Conservation (phyloP, 1,140 invertebrate species). For the Papilio polyxenes region DNA sequence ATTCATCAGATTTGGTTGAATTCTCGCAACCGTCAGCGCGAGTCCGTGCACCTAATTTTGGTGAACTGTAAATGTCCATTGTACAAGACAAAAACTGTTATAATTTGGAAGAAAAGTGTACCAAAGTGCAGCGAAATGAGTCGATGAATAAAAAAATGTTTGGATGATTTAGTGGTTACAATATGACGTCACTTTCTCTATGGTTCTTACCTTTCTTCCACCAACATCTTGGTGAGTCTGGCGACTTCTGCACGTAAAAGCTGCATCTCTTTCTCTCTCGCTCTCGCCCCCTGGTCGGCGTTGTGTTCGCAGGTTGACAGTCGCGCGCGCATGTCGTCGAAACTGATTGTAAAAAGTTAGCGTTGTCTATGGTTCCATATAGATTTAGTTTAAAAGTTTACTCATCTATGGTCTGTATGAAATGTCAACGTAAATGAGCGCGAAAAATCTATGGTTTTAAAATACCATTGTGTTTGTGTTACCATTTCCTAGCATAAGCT, state of each 20-base stretch:
- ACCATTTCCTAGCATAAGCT: neutral
- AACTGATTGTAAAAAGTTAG: constrained; percentile 51
- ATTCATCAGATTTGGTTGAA: constrained; percentile 43
- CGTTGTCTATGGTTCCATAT: neutral
- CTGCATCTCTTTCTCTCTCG: constrained; percentile 64
- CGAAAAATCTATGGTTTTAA: neutral
- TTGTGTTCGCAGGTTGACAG: constrained; percentile 57
- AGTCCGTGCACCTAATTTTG: constrained; percentile 64
- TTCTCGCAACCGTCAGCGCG: constrained; percentile 71
- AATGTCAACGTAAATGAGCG: neutral
- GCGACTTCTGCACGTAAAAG: constrained; percentile 66
- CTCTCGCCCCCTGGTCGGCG: constrained; percentile 60
- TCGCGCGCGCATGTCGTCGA: constrained; percentile 71
- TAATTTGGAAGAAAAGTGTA: neutral
- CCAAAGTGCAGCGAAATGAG: neutral
- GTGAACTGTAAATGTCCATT: constrained; percentile 51
- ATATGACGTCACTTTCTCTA: neutral
- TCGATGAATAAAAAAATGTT: neutral
- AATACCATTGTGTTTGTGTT: neutral
- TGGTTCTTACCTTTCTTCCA: constrained; percentile 65
- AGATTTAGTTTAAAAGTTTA: neutral
- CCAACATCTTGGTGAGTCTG: constrained; percentile 68
- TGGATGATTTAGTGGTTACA: neutral
- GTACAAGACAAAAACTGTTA: neutral
- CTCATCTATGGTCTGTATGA: neutral